Percentiles rank a stretch among this genome's conserved stretches.
Conservation (phyloP, 2,888 invertebrate genomes). For the Amaurobius ferox region DNA sequence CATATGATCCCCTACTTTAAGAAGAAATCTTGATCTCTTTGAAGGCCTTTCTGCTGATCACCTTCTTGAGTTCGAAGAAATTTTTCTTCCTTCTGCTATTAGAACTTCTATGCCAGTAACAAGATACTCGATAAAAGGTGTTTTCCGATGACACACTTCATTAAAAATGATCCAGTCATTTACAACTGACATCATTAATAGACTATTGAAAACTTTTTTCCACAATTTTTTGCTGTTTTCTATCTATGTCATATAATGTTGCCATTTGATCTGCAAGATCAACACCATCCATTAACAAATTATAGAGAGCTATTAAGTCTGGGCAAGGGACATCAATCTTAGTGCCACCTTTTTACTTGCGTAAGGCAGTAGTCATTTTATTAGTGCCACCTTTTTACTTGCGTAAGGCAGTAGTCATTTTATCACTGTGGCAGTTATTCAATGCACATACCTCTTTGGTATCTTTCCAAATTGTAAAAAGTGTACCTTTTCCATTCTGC, state of each 20-base stretch:
- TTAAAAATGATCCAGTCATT: background rate
- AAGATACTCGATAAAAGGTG: background rate
- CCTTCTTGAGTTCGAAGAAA: background rate
- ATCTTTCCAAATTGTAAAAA: background rate
- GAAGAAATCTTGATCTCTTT: background rate
- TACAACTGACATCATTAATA: constrained; percentile 2
- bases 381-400: background rate
- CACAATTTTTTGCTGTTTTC: background rate
- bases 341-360: constrained; percentile 6
- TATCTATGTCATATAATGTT: background rate
- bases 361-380: background rate
- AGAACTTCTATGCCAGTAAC: background rate
- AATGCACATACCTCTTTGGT: background rate
- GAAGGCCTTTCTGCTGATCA: background rate
- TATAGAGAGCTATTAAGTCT: background rate
- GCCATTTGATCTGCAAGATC: constrained; percentile 13
- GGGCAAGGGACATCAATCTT: too few species aligned
- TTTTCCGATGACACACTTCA: background rate
- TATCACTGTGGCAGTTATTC: background rate
- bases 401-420: background rate
- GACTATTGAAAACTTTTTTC: background rate
- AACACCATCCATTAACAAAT: constrained; percentile 2
- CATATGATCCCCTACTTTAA: background rate
- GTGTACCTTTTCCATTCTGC: background rate
- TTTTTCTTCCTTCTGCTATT: background rate